Evolutionary conservation across 2,797 vertebrate species (phyloP), one percentile per base, ranked within the genome.

Genomic region (Notamacropus eugenii): DNA sequence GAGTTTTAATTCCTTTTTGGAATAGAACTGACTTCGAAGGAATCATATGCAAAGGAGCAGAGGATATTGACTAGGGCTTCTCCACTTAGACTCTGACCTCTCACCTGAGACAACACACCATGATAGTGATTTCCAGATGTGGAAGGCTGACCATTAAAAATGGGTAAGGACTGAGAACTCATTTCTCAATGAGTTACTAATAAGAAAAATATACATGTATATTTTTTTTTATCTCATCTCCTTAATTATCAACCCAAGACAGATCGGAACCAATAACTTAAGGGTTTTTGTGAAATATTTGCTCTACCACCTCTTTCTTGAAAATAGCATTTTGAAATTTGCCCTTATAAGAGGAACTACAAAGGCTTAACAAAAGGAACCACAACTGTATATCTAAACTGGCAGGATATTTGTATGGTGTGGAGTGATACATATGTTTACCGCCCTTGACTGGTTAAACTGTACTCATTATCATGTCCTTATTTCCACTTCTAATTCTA

Each of bases 401-500:
- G 94, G 95, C 97, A 96, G 96, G 0, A 9, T 59, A 96, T 95
- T 95, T 10, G 0, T 90, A 91, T 74, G 55, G 93, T 97, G 55
- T 92, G 92, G 97, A 97, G 92, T 54, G 97, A 97, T 97, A 97
- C 59, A 96, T 90, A 94, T 92, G 91, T 95, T 97, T 93, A 93
- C 94, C 56, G 13, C 96, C 96, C 96, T 97, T 98, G 94, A 91
- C 98, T 97, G 96, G 96, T 96, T 97, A 96, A 97, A 97, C 96
- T 97, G 96, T 96, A 96, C 95, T 96, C 97, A 95, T 98, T 98
- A 97, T 98, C 97, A 74, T 94, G 95, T 96, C 97, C 93, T 95
- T 93, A 95, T 98, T 98, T 98, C 97, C 97, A 96, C 97, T 97
- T 96, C 97, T 97, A 98, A 98, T 98, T 98, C 97, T 97, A 95